Evolutionary conservation across 2,888 invertebrate genomes (phyloP), one percentile per base, ranked within the genome.

Genomic region (Torymus texanus): DNA sequence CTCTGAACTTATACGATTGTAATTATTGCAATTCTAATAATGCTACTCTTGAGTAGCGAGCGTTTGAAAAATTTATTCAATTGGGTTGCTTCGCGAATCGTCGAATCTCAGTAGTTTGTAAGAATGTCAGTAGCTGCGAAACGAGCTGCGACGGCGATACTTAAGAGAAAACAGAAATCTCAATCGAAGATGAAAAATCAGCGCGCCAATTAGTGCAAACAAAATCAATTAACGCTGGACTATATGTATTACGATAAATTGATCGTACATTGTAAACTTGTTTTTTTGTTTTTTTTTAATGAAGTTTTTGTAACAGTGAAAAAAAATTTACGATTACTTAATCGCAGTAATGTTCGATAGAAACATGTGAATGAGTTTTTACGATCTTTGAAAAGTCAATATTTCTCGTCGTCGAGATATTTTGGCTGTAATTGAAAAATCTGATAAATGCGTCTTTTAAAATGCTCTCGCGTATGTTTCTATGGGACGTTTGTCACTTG

Each of bases 91-190:
- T 58, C 65, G 18, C 21, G n/a, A 58, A 11, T 11, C 29, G 59
- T 51, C 50, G 58, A 75, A 66, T 75, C 56, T 75, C 66, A 51
- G n/a, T 66, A 66, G 58, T n/a, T 75, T 51, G 50, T 75, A 75
- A 66, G 59, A 5, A 29, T 50, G 16, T 66, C 41, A 65, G 11
- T 58, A 24, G 29, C 61, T 63, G 14, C 13, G 41, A 29, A 70
- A 5, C 16, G 55, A 29, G 16, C 53, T 62, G 21, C 18, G 50
- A 50, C 11, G 65, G 53, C 66, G 11, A 12, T 21, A 12, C 61
- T 61, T 59, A 65, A 50, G 11, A n/a, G 50, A 66, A 66, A 12
- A 41, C 41, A 41, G 41, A 14, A 18, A 53, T 53, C 51, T 66
- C 51, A 21, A 66, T 41, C 5, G 11, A 65, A 41, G n/a, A 50